Percentiles rank a stretch among this genome's conserved stretches.
Evolutionary conservation across 2,797 vertebrate species (phyloP).

Genomic region (Anguilla megastoma): DNA sequence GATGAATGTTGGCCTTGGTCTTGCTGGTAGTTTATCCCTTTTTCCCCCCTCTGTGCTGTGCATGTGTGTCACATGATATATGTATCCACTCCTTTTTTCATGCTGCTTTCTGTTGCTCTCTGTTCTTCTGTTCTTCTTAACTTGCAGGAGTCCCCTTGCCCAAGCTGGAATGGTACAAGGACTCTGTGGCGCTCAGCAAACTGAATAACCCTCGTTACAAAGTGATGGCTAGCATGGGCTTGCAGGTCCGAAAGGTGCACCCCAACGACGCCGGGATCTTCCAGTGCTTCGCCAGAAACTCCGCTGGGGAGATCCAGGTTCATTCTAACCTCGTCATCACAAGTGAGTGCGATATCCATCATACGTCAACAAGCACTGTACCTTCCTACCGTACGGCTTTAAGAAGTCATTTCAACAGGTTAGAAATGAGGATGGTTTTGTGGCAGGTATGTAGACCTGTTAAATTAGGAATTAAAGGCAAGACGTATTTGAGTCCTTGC

Average conservation of each 20-base stretch:
- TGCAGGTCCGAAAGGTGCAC: conserved; percentile 79
- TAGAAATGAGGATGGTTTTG: background rate
- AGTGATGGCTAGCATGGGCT: conserved; percentile 70
- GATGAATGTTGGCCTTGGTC: background rate
- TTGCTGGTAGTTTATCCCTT: background rate
- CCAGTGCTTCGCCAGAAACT: conserved; percentile 88
- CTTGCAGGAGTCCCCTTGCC: conserved; percentile 81
- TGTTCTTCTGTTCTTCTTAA: background rate
- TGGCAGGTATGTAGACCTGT: background rate
- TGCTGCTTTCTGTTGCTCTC: background rate
- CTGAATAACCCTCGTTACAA: conserved; percentile 85
- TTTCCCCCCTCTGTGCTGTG: background rate
- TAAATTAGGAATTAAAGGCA: conserved; percentile 9
- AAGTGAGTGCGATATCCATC: conserved; percentile 75
- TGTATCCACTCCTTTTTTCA: background rate
- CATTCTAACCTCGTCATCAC: conserved; percentile 86
- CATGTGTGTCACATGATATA: background rate
- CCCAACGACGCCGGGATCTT: conserved; percentile 88
- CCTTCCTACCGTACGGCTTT: background rate
- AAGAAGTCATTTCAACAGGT: background rate
- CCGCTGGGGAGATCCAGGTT: conserved; percentile 81
- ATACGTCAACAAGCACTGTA: background rate
- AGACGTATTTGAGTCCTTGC: background rate
- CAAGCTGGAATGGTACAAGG: conserved; percentile 88
- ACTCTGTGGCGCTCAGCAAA: conserved; percentile 77